A percentile compares a stretch with the other conserved stretches of the same genome.
Conservation (phyloP, 2,888 invertebrate genomes). For the Campoplex nolae region DNA sequence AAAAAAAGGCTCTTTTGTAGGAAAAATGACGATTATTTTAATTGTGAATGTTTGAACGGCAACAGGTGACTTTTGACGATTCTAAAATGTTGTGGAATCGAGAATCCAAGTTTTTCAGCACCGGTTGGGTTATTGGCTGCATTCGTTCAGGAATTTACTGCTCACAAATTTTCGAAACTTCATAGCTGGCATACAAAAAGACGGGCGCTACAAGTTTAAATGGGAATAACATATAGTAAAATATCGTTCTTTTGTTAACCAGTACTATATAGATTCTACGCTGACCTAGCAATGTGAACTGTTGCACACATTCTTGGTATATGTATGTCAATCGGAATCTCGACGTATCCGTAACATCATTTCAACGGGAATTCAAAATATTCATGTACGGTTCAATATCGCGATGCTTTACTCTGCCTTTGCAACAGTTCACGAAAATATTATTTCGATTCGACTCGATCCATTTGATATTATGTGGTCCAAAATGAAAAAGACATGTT, state of each 20-base stretch:
- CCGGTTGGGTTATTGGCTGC: not conserved
- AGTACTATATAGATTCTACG: not conserved
- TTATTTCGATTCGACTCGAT: slow-evolving; percentile 26
- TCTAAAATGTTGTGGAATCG: not conserved
- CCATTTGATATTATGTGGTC: not conserved
- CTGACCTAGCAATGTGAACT: slow-evolving; percentile 8
- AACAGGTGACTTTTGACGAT: slow-evolving; percentile 15
- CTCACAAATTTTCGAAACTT: slow-evolving; percentile 29
- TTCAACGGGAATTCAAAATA: slow-evolving; percentile 65
- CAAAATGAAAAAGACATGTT: not conserved
- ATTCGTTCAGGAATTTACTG: slow-evolving; percentile 63
- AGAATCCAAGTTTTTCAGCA: slow-evolving; percentile 24
- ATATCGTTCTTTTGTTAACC: not conserved
- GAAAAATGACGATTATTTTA: not conserved
- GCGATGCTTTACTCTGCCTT: slow-evolving; percentile 5
- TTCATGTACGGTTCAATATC: slow-evolving; percentile 54
- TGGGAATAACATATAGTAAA: not conserved
- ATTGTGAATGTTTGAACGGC: not conserved
- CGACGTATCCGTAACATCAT: slow-evolving; percentile 53
- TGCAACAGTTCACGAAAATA: slow-evolving; percentile 6
- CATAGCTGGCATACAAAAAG: not conserved
- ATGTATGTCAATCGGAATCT: slow-evolving; percentile 62
- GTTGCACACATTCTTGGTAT: slow-evolving; percentile 24
- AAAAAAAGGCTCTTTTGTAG: not conserved
- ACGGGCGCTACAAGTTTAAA: not conserved